Percentiles rank a stretch among this genome's conserved stretches.
Evolutionary conservation across 1,140 invertebrate species (phyloP).

Genomic region (Zophobas atratus): DNA sequence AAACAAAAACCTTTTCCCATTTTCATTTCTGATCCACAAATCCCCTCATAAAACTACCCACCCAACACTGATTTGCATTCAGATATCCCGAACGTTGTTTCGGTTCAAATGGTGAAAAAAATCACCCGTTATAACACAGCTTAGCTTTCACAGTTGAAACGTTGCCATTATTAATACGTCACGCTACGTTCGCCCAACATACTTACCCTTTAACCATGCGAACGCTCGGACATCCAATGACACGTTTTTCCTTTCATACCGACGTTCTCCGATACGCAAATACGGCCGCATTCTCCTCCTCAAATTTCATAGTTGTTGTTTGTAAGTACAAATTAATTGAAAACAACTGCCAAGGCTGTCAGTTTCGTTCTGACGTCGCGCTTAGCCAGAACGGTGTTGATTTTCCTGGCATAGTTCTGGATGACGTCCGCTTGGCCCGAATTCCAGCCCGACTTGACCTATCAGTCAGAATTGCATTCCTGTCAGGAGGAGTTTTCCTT

Average conservation of each 20-base stretch:
- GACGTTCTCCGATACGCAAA: neutral
- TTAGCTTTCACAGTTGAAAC: neutral
- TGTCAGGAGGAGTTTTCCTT: conserved; percentile 13
- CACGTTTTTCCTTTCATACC: conserved; percentile 1
- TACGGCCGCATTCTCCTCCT: conserved; percentile 2
- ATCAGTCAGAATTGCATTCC: conserved; percentile 31
- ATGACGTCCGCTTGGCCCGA: conserved; percentile 3
- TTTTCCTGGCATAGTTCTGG: conserved; percentile 40
- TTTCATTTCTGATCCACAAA: too few relatives aligned
- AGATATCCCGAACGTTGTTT: neutral
- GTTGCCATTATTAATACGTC: conserved; percentile 1
- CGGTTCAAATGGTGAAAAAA: neutral
- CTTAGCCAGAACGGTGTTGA: conserved; percentile 45
- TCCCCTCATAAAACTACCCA: too few relatives aligned
- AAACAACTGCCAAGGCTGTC: conserved; percentile 43
- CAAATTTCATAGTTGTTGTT: conserved; percentile 29
- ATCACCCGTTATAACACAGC: neutral
- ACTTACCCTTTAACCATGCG: neutral
- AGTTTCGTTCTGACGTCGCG: conserved; percentile 24
- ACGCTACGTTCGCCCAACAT: neutral
- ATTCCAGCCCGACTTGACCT: conserved; percentile 8
- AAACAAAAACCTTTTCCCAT: too few relatives aligned
- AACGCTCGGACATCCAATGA: neutral
- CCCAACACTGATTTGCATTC: neutral
- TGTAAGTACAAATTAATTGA: conserved; percentile 31